Evolutionary conservation across 2,797 vertebrate species (phyloP), one percentile per base, ranked within the genome.

Genomic region (Tamandua tetradactyla): DNA sequence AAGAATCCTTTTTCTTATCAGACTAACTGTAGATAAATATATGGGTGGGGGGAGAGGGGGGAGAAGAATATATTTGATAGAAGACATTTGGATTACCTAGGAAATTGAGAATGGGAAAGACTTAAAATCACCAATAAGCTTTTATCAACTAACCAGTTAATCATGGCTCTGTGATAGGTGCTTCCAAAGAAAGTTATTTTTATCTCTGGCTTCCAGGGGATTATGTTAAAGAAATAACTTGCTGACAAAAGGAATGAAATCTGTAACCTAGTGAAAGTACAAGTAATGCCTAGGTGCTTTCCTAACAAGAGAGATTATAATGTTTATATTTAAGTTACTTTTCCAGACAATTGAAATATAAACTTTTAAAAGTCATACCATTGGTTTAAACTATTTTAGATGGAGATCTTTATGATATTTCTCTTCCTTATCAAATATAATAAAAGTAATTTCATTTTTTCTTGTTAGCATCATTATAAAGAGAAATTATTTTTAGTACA

Each of bases 141-240:
- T n/a, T n/a, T n/a, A 64, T 75, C 49, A 40, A 78, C 62, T 90
- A 27, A 87, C 64, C 40, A 74, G 23, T 64, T 85, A 69, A 71
- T 93, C 93, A 86, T 87, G 2, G 47, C 25, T 94, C 62, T 84
- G 10, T 47, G 18, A 62, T 85, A 66, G 35, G n/a, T 10, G 74
- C 27, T n/a, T 87, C 42, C 68, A 81, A 47, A 78, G 94, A 87
- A 86, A 81, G 68, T 89, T 76, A 68, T 62, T n/a, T n/a, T 62
- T 32, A 74, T 74, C 35, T 74, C 27, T 47, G 71, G 25, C 42
- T 23, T 74, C 71, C 42, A 74, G 44, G 71, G 47, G 42, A 47
- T 47, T 47, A 30, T 74, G 17, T 25, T 74, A 74, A 44, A 44
- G 44, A 72, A 6, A 44, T 44, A 27, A 44, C 11, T 44, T 74